phyloP scores from a whole-genome alignment of 2,113 vertebrate genomes.

The Heptranchias perlo region DNA sequence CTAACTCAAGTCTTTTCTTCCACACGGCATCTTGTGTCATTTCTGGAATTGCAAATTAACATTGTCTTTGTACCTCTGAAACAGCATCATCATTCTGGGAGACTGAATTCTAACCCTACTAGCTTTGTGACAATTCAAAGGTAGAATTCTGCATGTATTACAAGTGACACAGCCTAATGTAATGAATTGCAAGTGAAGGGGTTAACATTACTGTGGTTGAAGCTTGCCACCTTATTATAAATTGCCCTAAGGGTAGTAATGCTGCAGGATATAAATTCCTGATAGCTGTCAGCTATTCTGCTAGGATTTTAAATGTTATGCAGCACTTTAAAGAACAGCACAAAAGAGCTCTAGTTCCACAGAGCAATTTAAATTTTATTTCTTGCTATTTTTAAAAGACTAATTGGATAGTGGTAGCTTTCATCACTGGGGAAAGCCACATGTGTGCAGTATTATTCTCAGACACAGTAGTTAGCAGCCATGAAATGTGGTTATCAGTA shows the following conservation, averaged over 20 bases:
- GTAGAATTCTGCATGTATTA: conserved; percentile 43
- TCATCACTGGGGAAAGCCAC: conserved; percentile 47
- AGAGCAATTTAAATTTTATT: conserved; percentile 44
- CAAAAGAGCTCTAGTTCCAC: conserved; percentile 43
- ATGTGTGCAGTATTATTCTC: conserved; percentile 37
- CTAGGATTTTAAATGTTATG: conserved; percentile 48
- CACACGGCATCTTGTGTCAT: not conserved
- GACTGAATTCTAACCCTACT: not conserved
- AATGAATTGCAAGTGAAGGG: conserved; percentile 47
- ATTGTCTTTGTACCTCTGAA: conserved; percentile 1
- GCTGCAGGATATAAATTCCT: conserved; percentile 45
- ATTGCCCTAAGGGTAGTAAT: conserved; percentile 40
- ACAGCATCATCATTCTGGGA: not conserved
- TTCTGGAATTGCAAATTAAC: conserved; percentile 14
- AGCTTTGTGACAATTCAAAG: not conserved
- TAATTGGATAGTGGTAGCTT: conserved; percentile 51
- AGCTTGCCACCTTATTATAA: conserved; percentile 48
- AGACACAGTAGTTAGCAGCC: conserved; percentile 32
- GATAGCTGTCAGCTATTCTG: conserved; percentile 42
- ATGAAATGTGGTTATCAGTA: conserved; percentile 23
- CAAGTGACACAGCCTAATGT: conserved; percentile 39
- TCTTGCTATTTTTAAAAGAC: conserved; percentile 48
- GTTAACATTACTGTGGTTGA: conserved; percentile 45
- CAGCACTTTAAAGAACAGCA: conserved; percentile 45
- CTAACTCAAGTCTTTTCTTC: not conserved